Evolutionary conservation across 1,140 invertebrate genomes (phyloP).

Genomic region (Cyphomyrmex costatus): DNA sequence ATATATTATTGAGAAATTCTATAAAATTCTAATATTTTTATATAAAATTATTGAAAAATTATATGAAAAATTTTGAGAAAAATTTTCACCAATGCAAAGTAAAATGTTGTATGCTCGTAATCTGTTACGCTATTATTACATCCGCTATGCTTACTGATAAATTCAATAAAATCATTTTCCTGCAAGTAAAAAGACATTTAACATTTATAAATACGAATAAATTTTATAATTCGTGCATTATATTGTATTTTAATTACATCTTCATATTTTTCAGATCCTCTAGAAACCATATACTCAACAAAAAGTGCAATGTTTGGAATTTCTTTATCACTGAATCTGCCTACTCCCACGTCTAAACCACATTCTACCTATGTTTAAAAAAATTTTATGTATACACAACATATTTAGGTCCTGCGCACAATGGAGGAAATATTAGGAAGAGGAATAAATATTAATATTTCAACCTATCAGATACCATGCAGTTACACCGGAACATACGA

Average conservation of each 20-base stretch:
- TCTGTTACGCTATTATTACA: constrained; percentile 94
- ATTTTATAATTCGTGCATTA: neutral
- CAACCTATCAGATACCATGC: too few species aligned
- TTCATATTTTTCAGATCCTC: constrained; percentile 96
- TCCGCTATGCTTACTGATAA: constrained; percentile 93
- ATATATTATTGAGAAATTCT: too few species aligned
- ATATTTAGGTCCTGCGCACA: too few species aligned
- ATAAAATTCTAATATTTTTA: too few species aligned
- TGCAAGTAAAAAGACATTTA: constrained; percentile 46
- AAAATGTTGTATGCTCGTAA: constrained; percentile 94
- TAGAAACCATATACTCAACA: constrained; percentile 98
- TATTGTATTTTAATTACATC: constrained; percentile 79
- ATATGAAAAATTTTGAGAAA: too few species aligned
- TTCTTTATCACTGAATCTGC: constrained; percentile 92
- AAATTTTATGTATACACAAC: neutral
- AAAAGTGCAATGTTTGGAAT: constrained; percentile 97
- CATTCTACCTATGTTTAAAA: constrained; percentile 89
- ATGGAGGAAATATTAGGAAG: too few species aligned
- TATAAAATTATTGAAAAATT: too few species aligned
- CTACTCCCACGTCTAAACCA: constrained; percentile 90
- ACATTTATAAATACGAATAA: constrained; percentile 5
- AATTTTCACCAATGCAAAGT: constrained; percentile 87
- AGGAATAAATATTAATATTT: too few species aligned
- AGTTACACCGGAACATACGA: too few species aligned
- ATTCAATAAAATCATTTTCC: constrained; percentile 95